These are phyloP conservation scores for Pomatorhinus ruficollis DNA, from an alignment of 2,113 vertebrate genomes.

Conservation along the genomic window DNA sequence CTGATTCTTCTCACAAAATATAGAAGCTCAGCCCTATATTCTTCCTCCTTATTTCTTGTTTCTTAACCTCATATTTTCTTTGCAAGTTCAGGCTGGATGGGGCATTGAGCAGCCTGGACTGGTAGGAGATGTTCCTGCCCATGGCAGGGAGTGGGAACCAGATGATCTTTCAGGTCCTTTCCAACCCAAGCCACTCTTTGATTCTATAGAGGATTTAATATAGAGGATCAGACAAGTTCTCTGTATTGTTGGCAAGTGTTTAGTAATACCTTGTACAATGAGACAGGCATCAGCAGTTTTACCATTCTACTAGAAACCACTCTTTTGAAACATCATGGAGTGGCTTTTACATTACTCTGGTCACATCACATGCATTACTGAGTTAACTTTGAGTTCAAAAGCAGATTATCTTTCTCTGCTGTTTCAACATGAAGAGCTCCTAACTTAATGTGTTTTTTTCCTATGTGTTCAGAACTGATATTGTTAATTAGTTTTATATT, in stretches of 20 bases:
- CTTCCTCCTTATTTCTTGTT: not conserved
- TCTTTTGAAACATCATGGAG: not conserved
- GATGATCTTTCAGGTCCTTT: not conserved
- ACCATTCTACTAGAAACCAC: not conserved
- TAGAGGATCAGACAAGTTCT: not conserved
- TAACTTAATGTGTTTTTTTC: not conserved
- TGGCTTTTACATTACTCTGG: not conserved
- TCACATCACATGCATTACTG: not conserved
- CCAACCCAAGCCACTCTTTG: not conserved
- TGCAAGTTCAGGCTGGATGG: not conserved
- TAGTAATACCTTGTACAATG: not conserved
- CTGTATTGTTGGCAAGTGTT: not conserved
- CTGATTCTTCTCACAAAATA: not conserved
- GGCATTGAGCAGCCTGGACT: not conserved
- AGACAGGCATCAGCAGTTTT: not conserved
- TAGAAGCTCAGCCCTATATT: not conserved
- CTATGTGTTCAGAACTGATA: not conserved
- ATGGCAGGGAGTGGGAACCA: not conserved
- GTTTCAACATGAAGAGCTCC: not conserved
- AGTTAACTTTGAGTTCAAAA: not conserved
- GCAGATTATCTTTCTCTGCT: not conserved
- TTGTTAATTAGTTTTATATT: not conserved
- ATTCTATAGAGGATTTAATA: not conserved
- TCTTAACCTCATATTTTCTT: not conserved
- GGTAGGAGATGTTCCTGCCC: not conserved